Percentiles rank a stretch among this genome's conserved stretches.
Evolutionary conservation across 2,888 invertebrate genomes (phyloP).

Genomic region (Lapara coniferarum): DNA sequence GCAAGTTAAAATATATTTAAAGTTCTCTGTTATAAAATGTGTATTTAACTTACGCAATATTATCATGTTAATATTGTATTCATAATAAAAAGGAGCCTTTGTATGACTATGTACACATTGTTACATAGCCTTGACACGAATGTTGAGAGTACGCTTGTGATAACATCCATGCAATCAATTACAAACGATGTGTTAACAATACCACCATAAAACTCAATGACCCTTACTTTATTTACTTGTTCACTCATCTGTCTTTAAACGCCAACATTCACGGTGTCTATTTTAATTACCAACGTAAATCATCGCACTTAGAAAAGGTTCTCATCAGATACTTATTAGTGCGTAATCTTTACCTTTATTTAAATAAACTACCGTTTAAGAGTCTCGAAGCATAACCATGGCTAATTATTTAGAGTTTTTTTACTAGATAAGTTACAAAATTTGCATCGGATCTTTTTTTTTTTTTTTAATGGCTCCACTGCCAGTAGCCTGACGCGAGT

Average conservation of each 20-base stretch:
- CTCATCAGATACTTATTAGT: conserved; percentile 35
- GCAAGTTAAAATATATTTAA: conserved; percentile 34
- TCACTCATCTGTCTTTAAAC: conserved; percentile 33
- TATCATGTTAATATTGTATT: conserved; percentile 12
- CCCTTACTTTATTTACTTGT: conserved; percentile 43
- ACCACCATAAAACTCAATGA: conserved; percentile 52
- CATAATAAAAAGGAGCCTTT: conserved; percentile 8
- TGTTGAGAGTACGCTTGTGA: conserved; percentile 60
- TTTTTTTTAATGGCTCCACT: too few species aligned
- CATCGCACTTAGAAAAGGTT: conserved; percentile 29
- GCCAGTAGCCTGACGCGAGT: too few species aligned
- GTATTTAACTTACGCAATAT: not conserved
- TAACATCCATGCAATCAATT: conserved; percentile 70
- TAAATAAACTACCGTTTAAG: conserved; percentile 7
- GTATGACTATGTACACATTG: conserved; percentile 50
- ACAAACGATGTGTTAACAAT: conserved; percentile 66
- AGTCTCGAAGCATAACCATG: conserved; percentile 26
- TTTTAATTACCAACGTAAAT: conserved; percentile 8
- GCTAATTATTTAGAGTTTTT: conserved; percentile 25
- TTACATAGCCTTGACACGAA: conserved; percentile 74
- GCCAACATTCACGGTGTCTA: conserved; percentile 29
- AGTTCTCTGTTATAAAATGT: not conserved
- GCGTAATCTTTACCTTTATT: conserved; percentile 37
- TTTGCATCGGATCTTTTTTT: conserved; percentile 37
- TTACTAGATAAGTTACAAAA: conserved; percentile 43